Base-by-base conservation (phyloP, 2,797 vertebrate genomes). In the Luscinia luscinia region DNA sequence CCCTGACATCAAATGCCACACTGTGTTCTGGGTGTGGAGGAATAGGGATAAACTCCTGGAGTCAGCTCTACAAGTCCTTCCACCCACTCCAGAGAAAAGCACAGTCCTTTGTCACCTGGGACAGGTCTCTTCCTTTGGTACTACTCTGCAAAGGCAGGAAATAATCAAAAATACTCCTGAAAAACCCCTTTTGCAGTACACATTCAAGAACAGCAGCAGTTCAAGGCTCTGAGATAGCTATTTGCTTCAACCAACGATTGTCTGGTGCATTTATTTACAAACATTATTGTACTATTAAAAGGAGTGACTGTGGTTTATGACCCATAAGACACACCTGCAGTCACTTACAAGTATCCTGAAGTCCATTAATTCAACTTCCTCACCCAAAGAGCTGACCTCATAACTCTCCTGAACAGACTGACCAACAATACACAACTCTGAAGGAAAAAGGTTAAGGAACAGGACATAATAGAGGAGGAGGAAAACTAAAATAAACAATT, bases 391-490 rank as follows among this genome's bases (percentile, higher is more conserved):
- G 28, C 45, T 72, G 73, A 69, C 38, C 69, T 69, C 28, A 0
- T 30, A 59, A 81, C 54, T 86, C 67, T 23, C 21, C 54, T 36
- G 13, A 81, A 28, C 8, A 54, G 8, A n/a, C 12, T 41, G 32
- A 52, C 38, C 66, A 86, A 23, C 30, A 12, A 22, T 5, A 34
- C 23, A 26, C n/a, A 36, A 7, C 30, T 54, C 59, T 16, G 13
- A 75, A 36, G 43, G 43, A 51, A 5, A 9, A 27, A 19, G 7
- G 11, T 57, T 69, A 32, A 15, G 63, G 63, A 70, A 68, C 15
- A 75, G 26, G 28, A 36, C 34, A 48, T 27, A 28, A 34, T 0
- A 30, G 9, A 57, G 12, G 9, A 6, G 2, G 4, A 38, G 9
- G 5, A 57, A 54, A 64, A 54, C 3, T 7, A 19, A 48, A 27